A percentile compares a stretch with the other conserved stretches of the same genome.
phyloP scores from a whole-genome alignment of 2,888 invertebrate genomes.

The Leucophenga maculata region DNA sequence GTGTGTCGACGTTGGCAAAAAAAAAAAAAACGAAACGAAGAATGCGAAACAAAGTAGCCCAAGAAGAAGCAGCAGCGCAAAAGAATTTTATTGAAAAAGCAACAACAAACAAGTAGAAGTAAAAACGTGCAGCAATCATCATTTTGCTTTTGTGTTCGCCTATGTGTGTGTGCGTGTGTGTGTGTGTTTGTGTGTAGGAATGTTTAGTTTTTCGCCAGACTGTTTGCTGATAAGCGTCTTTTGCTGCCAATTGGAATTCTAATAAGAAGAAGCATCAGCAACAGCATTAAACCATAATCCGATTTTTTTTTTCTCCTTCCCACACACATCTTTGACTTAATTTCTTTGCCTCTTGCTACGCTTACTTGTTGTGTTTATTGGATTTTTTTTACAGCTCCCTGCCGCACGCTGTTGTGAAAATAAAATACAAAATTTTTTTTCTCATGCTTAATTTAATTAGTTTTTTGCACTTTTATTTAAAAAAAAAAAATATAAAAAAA shows the following conservation, averaged over 20 bases:
- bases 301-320: neutral
- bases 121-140: constrained; percentile 27
- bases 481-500: constrained; percentile 49
- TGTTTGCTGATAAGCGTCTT: constrained; percentile 15
- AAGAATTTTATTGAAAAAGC: constrained; percentile 58
- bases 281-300: constrained; percentile 6
- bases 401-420: too few relatives aligned
- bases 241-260: constrained; percentile 2
- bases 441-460: constrained; percentile 55
- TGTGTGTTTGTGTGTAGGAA: constrained; percentile 11
- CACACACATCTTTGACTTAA: neutral
- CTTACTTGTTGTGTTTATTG: constrained; percentile 21
- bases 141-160: constrained; percentile 38
- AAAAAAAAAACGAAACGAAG: neutral
- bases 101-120: constrained; percentile 2
- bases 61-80: constrained; percentile 31
- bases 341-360: neutral
- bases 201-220: constrained; percentile 7
- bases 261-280: neutral
- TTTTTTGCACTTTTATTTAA: constrained; percentile 42
- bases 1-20: constrained; percentile 8
- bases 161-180: constrained; percentile 4
- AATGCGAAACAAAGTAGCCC: constrained; percentile 44
- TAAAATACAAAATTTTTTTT: neutral
- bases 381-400: neutral